These are phyloP conservation scores for Brachypterus glaber DNA, from an alignment of 2,888 invertebrate species.

Conservation along the genomic window DNA sequence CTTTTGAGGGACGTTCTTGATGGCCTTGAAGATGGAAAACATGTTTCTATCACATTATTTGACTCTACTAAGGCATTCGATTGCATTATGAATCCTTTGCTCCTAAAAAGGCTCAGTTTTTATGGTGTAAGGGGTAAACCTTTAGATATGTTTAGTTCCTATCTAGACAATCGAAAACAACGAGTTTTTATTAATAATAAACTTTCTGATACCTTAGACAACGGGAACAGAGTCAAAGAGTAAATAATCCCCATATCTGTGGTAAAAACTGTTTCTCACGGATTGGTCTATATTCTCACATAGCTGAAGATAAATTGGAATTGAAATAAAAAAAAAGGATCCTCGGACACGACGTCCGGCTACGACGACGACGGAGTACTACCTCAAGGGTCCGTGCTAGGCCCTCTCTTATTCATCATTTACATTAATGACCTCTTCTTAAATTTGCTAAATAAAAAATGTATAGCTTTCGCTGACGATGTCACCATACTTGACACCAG, in stretches of 20 bases:
- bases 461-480: neutral
- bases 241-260: too few relatives aligned
- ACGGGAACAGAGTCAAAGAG: too few relatives aligned
- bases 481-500: neutral
- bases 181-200: neutral
- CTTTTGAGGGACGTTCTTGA: neutral
- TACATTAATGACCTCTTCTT: neutral
- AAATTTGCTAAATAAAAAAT: neutral
- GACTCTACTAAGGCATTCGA: conserved; percentile 2
- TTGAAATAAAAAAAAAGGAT: too few relatives aligned
- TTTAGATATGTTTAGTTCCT: neutral
- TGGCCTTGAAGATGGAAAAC: neutral
- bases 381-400: too few relatives aligned
- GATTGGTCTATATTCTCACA: too few relatives aligned
- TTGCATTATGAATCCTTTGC: conserved; percentile 1
- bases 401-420: too few relatives aligned
- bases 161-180: conserved; percentile 3
- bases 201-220: neutral
- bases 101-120: too few relatives aligned
- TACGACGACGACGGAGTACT: too few relatives aligned
- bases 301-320: too few relatives aligned
- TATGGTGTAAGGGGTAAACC: conserved; percentile 1
- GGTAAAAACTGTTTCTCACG: too few relatives aligned
- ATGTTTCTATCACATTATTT: conserved; percentile 2
- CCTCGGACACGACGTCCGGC: too few relatives aligned